Percentiles rank a stretch among this genome's conserved stretches.
Evolutionary conservation across 1,140 invertebrate genomes (phyloP).

Genomic region (Penaeus japonicus): DNA sequence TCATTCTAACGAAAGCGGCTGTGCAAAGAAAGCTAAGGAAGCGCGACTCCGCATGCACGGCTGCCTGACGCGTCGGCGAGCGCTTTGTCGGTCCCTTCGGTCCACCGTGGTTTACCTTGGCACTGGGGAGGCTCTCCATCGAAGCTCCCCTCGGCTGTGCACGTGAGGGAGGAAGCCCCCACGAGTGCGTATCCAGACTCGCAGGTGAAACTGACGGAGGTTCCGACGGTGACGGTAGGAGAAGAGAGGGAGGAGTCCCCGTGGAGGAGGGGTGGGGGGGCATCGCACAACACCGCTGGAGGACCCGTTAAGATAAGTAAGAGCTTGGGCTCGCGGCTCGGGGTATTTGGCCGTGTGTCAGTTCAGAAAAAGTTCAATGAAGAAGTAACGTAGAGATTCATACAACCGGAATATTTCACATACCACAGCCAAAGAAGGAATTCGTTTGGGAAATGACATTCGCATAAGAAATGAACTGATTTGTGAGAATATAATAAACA

Average conservation of each 20-base stretch:
- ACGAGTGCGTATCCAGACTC: constrained; percentile 72
- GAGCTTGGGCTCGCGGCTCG: too few relatives aligned
- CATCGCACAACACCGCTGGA: constrained; percentile 36
- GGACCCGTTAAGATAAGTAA: not conserved
- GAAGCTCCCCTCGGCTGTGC: constrained; percentile 80
- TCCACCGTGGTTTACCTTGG: constrained; percentile 67
- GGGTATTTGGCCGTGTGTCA: too few relatives aligned
- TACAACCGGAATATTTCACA: too few relatives aligned
- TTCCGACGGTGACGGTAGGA: not conserved
- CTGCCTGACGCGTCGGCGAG: not conserved
- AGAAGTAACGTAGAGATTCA: too few relatives aligned
- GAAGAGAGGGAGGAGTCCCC: constrained; percentile 26
- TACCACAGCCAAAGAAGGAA: too few relatives aligned
- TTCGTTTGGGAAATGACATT: too few relatives aligned
- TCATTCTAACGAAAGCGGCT: too few relatives aligned
- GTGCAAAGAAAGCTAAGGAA: not conserved
- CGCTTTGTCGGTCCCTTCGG: not conserved
- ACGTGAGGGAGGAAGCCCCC: constrained; percentile 75
- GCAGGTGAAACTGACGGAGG: not conserved
- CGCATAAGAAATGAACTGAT: too few relatives aligned
- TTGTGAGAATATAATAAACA: too few relatives aligned
- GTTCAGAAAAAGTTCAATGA: too few relatives aligned
- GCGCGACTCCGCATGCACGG: not conserved
- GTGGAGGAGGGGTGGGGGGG: constrained; percentile 18
- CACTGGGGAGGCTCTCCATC: constrained; percentile 79